Base-by-base conservation (phyloP, 2,888 invertebrate genomes). In the Micropterix aruncella region DNA sequence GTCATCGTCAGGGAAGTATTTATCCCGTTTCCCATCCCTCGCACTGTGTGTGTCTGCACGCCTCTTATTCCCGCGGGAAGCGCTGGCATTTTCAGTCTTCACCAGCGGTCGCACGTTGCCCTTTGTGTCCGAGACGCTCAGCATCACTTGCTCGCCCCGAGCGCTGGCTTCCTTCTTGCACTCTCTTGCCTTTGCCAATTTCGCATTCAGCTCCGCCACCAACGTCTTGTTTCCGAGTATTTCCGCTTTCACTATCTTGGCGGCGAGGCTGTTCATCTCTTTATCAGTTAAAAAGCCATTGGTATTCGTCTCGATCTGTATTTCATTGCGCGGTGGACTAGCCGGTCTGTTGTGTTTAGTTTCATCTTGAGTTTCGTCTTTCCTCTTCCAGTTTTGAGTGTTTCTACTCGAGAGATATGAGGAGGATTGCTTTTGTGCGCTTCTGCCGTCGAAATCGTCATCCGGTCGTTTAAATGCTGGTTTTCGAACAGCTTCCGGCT, bases 181-280 rank as follows among this genome's bases (percentile, higher is more conserved):
- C 45, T 73, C 66, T 52, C 83, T 74, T 1, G 89, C 88, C 17
- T 65, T 65, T 51, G 86, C 83, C 38, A 95, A 62, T 60, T 90
- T 81, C 2, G 62, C 57, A 62, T 87, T 88, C 40, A 95, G 65
- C 57, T 86, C 76, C 36, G 62, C 58, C 0, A 83, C 83, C 44
- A 84, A 59, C 49, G 75, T 74, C 57, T 60, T 65, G 59, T 95
- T 81, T 15, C 93, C 95, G 74, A 92, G 77, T 53, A 99, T 79
- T 75, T 97, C 94, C 12, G 96, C 95, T 69, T 93, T 93, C 0
- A 97, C 70, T 49, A 94, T 77, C 66, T 86, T 91, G 2, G 95
- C 92, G 37, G 83, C 91, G 38, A 99, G 61, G 53, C 83, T 80
- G 65, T 97, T 99, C 75, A 93, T 79, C 61, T 96, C 87, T 52